Evolutionary conservation across 2,113 vertebrate species (phyloP).

Genomic region (Triplophysa dalaica): DNA sequence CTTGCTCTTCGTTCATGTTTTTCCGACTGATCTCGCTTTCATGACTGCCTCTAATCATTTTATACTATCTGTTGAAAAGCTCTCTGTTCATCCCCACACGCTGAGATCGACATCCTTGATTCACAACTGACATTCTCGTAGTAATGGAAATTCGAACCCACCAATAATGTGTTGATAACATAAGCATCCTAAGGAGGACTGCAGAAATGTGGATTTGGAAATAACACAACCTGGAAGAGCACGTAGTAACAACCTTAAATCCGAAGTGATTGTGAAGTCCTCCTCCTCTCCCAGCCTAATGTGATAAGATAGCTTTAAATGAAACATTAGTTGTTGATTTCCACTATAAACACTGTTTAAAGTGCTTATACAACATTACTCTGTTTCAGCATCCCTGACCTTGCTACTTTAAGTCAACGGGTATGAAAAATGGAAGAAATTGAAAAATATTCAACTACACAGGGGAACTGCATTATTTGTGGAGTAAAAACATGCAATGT

Average conservation of each 20-base stretch:
- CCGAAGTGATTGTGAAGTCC: too few relatives aligned
- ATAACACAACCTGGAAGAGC: neutral
- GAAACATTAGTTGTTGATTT: too few relatives aligned
- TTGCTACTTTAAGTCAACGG: too few relatives aligned
- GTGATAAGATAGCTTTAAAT: too few relatives aligned
- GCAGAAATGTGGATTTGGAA: neutral
- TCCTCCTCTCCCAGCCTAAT: too few relatives aligned
- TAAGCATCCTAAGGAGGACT: neutral
- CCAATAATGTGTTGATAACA: neutral
- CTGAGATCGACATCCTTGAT: neutral
- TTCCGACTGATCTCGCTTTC: neutral
- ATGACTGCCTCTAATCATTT: conserved; percentile 3
- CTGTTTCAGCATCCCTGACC: too few relatives aligned
- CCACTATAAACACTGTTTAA: too few relatives aligned
- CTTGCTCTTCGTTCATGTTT: conserved; percentile 13
- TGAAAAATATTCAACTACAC: too few relatives aligned
- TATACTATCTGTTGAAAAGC: neutral
- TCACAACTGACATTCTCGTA: neutral
- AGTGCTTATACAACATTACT: too few relatives aligned
- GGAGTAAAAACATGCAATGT: too few relatives aligned
- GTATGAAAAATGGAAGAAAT: too few relatives aligned
- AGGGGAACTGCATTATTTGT: too few relatives aligned
- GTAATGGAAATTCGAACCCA: neutral
- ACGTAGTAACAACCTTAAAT: neutral
- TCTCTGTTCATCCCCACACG: neutral